These are phyloP conservation scores for Heterodera carotae DNA, from an alignment of 1,140 invertebrate species.

Conservation along the genomic window DNA sequence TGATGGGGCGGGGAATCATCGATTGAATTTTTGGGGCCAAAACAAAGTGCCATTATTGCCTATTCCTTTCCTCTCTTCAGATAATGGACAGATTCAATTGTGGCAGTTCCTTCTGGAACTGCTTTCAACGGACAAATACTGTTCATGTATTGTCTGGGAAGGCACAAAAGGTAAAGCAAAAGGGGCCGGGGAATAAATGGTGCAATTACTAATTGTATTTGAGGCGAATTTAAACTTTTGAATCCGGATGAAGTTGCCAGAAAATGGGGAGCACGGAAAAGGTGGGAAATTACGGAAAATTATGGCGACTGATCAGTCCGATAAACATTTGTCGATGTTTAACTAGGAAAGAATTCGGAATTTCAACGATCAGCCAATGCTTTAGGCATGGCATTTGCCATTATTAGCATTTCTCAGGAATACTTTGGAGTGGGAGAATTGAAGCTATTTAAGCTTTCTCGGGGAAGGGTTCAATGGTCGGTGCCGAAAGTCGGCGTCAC, in stretches of 20 bases:
- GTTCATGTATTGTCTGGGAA: conserved; percentile 90
- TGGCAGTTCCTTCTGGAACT: conserved; percentile 98
- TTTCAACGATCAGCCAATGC: too few species aligned
- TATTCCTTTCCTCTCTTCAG: conserved; percentile 25
- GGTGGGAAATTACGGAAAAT: conserved; percentile 35
- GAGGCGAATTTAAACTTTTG: conserved; percentile 74
- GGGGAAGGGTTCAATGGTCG: too few species aligned
- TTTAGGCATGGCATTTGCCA: too few species aligned
- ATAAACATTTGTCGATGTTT: too few species aligned
- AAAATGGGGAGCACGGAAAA: conserved; percentile 94
- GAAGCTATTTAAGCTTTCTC: too few species aligned
- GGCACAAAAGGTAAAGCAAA: conserved; percentile 67
- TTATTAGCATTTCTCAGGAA: too few species aligned
- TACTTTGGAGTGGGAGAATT: too few species aligned
- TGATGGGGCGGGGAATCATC: background rate
- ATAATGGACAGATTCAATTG: conserved; percentile 86
- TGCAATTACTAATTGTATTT: conserved; percentile 21
- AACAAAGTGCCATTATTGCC: background rate
- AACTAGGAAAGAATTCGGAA: too few species aligned
- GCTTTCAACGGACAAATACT: conserved; percentile 84
- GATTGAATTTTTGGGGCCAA: background rate
- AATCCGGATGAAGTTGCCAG: conserved; percentile 93
- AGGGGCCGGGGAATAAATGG: background rate
- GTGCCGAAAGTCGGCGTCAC: too few species aligned
- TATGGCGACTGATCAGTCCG: too few species aligned